Base-by-base conservation (phyloP, 2,113 vertebrate genomes). In the Cottus gobio region DNA sequence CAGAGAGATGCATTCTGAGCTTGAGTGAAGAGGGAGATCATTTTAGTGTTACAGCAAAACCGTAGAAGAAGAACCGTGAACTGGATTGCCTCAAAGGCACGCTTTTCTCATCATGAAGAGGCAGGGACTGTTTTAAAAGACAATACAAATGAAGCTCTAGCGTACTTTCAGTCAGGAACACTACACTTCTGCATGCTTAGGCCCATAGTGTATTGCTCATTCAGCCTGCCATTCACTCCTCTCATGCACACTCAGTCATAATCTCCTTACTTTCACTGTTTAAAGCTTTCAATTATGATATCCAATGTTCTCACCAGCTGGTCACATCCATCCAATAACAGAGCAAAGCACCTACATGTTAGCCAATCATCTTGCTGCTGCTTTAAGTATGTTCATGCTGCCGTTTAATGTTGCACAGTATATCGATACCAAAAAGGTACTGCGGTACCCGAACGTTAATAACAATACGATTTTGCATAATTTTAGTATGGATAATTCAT, bases 1-100 rank as follows among this genome's bases (percentile, higher is more conserved):
- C 75, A 72, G 54, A 26, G 26, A 71, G 65, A 83, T 52, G 37
- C 8, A 83, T 75, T 84, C 3, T 0, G 8, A 58, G 60, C 69
- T 77, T 52, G 57, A 78, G 73, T 62, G 57, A 76, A 28, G 71
- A 65, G 30, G 26, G 78, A 83, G 75, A 79, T 87, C 69, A 63
- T 82, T 79, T 83, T 63, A 68, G 81, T 77, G 31, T 77, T 75
- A 79, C 31, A 83, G 83, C 72, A 71, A 74, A 83, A 67, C 67
- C 28, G 36, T n/a, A 37, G 69, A 75, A 77, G 28, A 58, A 31
- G 30, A 75, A 2, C 16, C 4, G 20, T 69, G 63, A 68, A 85
- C 70, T 65, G 75, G 72, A 77, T 65, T 69, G 37, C 79, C 56
- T 68, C 71, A 74, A 31, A 75, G 65, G 39, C 42, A 70, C 16